phyloP scores from a whole-genome alignment of 2,113 vertebrate species.

The Pteronura brasiliensis region DNA sequence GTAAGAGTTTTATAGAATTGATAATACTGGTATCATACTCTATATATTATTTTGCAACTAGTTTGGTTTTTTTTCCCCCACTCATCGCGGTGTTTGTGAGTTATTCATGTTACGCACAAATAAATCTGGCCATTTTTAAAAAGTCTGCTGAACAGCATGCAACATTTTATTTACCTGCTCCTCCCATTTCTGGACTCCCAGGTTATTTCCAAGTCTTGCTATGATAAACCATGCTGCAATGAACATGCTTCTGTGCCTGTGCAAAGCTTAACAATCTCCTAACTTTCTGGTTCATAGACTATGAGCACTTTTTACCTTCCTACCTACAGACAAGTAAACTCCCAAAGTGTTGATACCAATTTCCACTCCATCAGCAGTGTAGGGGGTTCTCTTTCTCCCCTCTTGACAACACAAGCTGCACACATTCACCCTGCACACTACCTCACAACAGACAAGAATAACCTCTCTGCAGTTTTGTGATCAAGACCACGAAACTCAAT shows the following conservation, averaged over 20 bases:
- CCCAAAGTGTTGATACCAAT: background rate
- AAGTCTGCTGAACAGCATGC: background rate
- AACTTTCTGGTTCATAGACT: background rate
- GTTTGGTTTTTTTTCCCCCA: background rate
- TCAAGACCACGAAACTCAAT: constrained; percentile 21
- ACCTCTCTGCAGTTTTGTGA: background rate
- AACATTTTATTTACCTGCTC: background rate
- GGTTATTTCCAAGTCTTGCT: background rate
- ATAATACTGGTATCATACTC: background rate
- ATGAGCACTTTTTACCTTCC: background rate
- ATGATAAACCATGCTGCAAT: background rate
- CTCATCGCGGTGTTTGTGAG: background rate
- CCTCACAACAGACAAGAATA: background rate
- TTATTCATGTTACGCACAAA: background rate
- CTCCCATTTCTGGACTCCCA: background rate
- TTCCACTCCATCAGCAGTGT: background rate
- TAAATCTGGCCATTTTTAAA: background rate
- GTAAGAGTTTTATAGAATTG: constrained; percentile 13
- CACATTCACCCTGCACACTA: background rate
- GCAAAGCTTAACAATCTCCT: background rate
- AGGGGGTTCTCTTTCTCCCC: background rate
- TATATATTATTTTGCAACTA: background rate
- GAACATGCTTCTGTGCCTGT: background rate
- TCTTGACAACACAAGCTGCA: background rate
- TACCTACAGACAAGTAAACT: background rate